These are phyloP conservation scores for Euthynnus affinis DNA, from an alignment of 2,797 vertebrate genomes.

Conservation along the genomic window DNA sequence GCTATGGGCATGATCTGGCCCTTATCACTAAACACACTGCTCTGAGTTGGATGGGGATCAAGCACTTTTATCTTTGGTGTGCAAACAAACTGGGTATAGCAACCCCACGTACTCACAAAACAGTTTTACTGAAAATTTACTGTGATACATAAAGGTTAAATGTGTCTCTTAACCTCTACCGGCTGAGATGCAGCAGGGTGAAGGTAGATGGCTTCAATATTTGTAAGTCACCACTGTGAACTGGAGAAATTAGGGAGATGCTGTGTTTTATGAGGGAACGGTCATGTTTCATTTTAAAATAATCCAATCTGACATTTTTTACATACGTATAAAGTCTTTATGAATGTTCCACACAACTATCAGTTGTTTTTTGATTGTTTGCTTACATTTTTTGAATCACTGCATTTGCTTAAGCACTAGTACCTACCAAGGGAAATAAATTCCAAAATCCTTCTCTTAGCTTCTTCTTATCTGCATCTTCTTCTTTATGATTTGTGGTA, in stretches of 20 bases:
- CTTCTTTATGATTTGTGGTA: neutral
- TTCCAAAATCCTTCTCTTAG: neutral
- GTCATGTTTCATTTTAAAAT: no score
- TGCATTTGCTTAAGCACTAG: no score
- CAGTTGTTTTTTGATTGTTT: neutral
- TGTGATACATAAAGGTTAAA: slow-evolving; percentile 25
- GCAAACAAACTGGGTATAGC: slow-evolving; percentile 43
- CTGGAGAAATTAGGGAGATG: neutral
- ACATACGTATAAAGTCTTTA: neutral
- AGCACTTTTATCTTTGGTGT: slow-evolving; percentile 46
- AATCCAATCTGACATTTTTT: neutral
- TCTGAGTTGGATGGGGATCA: slow-evolving; percentile 64
- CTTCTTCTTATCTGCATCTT: neutral
- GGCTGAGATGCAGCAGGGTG: neutral
- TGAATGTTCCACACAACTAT: neutral
- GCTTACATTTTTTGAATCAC: neutral
- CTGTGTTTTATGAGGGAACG: neutral
- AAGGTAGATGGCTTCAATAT: slow-evolving; percentile 15
- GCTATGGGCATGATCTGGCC: slow-evolving; percentile 54
- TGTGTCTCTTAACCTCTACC: neutral
- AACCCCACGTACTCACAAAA: slow-evolving; percentile 13
- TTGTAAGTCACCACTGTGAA: neutral
- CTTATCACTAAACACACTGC: slow-evolving; percentile 72
- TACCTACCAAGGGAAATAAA: neutral
- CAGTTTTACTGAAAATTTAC: slow-evolving; percentile 18